Conservation (phyloP, 2,797 vertebrate species). For the Halcyon leucocephala region DNA sequence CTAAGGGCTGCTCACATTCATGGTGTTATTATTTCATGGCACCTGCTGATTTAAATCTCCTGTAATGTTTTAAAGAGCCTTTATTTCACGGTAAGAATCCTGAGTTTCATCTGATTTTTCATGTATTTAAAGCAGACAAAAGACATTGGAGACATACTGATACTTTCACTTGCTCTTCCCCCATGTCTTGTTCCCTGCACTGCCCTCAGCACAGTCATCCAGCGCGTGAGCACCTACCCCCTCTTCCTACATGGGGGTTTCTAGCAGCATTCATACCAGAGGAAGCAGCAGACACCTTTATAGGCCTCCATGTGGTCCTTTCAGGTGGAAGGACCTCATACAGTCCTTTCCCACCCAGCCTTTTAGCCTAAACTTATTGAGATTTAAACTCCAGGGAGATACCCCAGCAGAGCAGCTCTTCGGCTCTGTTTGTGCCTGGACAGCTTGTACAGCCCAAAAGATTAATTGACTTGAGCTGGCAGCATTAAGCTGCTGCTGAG, state of each 20-base stretch:
- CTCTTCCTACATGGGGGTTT: background rate
- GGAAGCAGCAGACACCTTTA: background rate
- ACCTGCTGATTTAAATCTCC: background rate
- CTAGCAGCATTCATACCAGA: background rate
- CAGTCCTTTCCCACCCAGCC: background rate
- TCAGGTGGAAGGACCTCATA: background rate
- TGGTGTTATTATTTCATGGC: background rate
- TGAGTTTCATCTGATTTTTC: background rate
- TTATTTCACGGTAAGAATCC: background rate
- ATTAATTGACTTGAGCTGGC: background rate
- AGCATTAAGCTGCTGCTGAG: background rate
- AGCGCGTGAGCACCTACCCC: accelerated
- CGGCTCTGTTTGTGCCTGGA: background rate
- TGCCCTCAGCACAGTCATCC: background rate
- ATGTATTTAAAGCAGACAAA: background rate
- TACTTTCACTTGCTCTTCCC: background rate
- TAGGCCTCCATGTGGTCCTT: background rate
- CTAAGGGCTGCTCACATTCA: background rate
- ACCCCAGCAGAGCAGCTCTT: background rate
- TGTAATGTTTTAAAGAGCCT: background rate
- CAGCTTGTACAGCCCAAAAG: background rate
- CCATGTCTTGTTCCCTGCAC: background rate
- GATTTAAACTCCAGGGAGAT: background rate
- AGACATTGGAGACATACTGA: background rate
- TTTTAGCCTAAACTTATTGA: background rate